A percentile compares a stretch with the other conserved stretches of the same genome.
These are phyloP conservation scores for Sclerurus mexicanus DNA, from an alignment of 2,113 vertebrate genomes.

Conservation along the genomic window DNA sequence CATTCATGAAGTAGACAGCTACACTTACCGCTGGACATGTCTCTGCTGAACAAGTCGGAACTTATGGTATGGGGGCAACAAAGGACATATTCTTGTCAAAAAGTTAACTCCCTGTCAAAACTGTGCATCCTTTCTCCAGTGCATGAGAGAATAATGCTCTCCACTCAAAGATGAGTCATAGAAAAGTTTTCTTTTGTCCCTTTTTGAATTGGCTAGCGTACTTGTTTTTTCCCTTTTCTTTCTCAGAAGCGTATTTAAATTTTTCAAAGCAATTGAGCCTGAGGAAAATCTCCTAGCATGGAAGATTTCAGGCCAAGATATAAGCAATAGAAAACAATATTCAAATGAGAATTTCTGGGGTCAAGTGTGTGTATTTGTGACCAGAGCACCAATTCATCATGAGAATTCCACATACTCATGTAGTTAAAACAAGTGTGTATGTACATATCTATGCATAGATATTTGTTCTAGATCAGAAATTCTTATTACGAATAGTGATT, in stretches of 20 bases:
- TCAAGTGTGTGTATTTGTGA: not conserved
- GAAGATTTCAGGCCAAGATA: not conserved
- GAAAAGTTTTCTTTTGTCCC: rapidly evolving
- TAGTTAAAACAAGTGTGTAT: not conserved
- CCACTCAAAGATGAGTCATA: not conserved
- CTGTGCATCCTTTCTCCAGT: not conserved
- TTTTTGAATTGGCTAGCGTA: not conserved
- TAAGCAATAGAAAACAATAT: not conserved
- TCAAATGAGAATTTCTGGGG: not conserved
- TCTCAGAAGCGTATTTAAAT: not conserved
- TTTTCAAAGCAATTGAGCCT: not conserved
- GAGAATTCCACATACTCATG: not conserved
- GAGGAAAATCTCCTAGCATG: not conserved
- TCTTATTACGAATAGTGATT: not conserved
- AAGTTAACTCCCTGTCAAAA: not conserved
- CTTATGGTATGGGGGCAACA: not conserved
- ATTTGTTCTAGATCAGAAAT: not conserved
- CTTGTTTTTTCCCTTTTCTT: not conserved
- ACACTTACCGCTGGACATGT: rapidly evolving
- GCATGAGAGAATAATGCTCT: not conserved
- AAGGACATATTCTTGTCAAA: not conserved
- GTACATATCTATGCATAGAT: too few species aligned
- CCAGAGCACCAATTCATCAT: not conserved
- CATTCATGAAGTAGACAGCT: not conserved
- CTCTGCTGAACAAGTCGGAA: not conserved